phyloP scores from a whole-genome alignment of 2,797 vertebrate species.

The Characodon lateralis region DNA sequence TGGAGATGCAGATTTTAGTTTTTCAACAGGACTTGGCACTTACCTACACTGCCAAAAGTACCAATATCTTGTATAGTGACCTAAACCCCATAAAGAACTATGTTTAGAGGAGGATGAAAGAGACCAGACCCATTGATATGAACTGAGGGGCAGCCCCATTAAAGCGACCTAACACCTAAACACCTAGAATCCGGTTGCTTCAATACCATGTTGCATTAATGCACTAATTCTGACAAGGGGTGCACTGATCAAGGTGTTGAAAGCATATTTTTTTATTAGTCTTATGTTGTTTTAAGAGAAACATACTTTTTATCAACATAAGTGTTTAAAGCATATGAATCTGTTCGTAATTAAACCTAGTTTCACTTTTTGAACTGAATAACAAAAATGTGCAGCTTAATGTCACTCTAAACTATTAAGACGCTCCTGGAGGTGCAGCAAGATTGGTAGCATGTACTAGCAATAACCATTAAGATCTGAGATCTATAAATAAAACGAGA shows the following conservation, averaged over 20 bases:
- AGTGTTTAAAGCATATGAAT: not conserved
- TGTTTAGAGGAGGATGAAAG: not conserved
- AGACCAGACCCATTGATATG: not conserved
- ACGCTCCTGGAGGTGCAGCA: not conserved
- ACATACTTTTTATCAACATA: not conserved
- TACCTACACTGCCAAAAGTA: not conserved
- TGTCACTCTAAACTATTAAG: not conserved
- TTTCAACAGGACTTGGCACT: not conserved
- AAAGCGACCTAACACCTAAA: too few relatives aligned
- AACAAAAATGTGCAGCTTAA: not conserved
- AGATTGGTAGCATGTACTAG: not conserved
- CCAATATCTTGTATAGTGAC: not conserved
- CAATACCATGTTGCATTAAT: not conserved
- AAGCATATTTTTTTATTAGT: not conserved
- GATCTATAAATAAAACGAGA: not conserved
- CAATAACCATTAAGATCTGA: not conserved
- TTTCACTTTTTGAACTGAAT: not conserved
- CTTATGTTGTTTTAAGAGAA: not conserved
- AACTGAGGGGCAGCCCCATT: too few relatives aligned
- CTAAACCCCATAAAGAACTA: not conserved
- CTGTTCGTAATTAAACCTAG: not conserved
- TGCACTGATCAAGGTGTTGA: too few relatives aligned
- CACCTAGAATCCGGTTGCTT: too few relatives aligned
- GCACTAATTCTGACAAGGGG: too few relatives aligned
- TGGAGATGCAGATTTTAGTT: not conserved